Base-by-base conservation (phyloP, 2,797 vertebrate genomes). In the Eulemur rubriventer region DNA sequence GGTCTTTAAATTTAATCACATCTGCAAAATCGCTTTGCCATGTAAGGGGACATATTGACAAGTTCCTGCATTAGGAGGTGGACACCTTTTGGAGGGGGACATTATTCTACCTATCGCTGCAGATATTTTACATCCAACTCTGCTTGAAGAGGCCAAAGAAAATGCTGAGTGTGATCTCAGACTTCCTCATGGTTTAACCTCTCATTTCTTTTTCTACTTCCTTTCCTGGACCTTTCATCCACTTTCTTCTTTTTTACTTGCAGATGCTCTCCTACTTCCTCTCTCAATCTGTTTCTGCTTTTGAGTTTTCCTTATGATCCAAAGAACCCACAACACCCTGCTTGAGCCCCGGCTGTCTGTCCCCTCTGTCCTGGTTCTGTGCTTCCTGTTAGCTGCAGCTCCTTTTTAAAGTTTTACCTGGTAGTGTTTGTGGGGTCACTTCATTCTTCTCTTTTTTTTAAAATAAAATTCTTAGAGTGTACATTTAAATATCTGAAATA, bases 401-500 rank as follows among this genome's bases (percentile, higher is more conserved):
- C 14, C n/a, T 70, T 20, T 94, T 18, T 65, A 18, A n/a, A 69
- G 28, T 65, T 73, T 86, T 65, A 63, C 20, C 16, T 55, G 43
- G 14, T 46, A 33, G 8, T 30, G 7, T 41, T 30, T 10, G 7
- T 41, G 22, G 6, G 2, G 1, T 9, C 3, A 6, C 11, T 89
- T 93, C n/a, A 73, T 86, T 78, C 24, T 7, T 78, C 26, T 76
- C 33, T 76, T 52, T 38, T 43, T 22, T 78, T 22, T 78, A 52
- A 63, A 65, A 65, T 55, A 28, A 26, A 79, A 55, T 97, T 91
- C 79, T 83, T 84, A 65, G 30, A 20, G 7, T 30, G 59, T 69
- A n/a, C 43, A 63, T 89, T 65, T 8, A 87, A 46, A 92, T 70
- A 88, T 90, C 84, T 16, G 82, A 41, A 96, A 96, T 16, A 81